phyloP scores from a whole-genome alignment of 2,797 vertebrate genomes.

The Tadarida brasiliensis region DNA sequence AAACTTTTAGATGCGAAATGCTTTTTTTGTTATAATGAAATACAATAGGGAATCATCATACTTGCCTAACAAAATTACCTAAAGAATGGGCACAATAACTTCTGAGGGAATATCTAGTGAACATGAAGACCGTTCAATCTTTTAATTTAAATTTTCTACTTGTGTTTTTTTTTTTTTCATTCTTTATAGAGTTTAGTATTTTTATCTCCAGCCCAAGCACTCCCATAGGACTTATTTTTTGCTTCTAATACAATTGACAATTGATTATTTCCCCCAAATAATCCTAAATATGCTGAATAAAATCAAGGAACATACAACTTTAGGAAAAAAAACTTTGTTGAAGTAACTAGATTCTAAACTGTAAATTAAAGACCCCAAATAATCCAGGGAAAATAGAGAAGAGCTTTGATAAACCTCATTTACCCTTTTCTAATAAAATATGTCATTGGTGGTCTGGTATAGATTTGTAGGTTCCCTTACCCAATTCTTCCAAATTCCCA shows the following conservation, averaged over 20 bases:
- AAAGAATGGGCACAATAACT: slow-evolving; percentile 24
- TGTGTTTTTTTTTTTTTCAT: background rate
- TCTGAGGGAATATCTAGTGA: slow-evolving; percentile 19
- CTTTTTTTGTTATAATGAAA: slow-evolving; percentile 33
- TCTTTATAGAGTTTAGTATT: slow-evolving; percentile 53
- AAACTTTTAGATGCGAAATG: slow-evolving; percentile 40
- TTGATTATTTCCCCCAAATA: background rate
- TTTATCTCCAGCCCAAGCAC: slow-evolving; percentile 8
- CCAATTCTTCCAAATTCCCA: background rate
- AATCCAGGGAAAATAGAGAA: slow-evolving; percentile 33
- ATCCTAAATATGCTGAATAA: slow-evolving; percentile 43
- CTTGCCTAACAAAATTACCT: slow-evolving; percentile 29
- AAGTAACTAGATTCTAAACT: slow-evolving; percentile 40
- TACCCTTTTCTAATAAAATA: slow-evolving; percentile 28
- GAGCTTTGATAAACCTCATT: slow-evolving; percentile 40
- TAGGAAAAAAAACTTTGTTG: background rate
- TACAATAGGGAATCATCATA: background rate
- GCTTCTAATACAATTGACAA: slow-evolving; percentile 28
- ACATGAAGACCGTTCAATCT: background rate
- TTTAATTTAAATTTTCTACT: slow-evolving; percentile 28
- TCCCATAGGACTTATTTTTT: slow-evolving; percentile 11
- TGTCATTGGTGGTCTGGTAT: background rate
- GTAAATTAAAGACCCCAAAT: background rate
- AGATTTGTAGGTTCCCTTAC: background rate
- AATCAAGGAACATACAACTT: slow-evolving; percentile 42